Evolutionary conservation across 2,888 invertebrate species (phyloP), one percentile per base, ranked within the genome.

Genomic region (Piscicola geometra): DNA sequence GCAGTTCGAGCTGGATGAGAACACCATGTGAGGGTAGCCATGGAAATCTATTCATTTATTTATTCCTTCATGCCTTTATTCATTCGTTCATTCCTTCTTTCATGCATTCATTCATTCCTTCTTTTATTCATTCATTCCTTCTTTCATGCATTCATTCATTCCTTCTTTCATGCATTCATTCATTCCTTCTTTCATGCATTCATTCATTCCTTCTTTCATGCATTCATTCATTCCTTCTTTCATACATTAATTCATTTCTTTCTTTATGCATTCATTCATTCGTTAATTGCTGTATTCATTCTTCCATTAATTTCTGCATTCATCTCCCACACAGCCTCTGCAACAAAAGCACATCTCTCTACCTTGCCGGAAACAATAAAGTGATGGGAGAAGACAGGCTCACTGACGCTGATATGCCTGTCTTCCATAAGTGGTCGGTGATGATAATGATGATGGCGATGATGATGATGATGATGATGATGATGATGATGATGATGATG

Each of bases 401-500:
- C 33, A 36, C 64, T 15, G 64, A 74, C 64, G 50, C n/a, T 12
- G 71, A 71, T 71, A 41, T 41, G 1, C 28, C 41, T 0, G 71
- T 71, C 18, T 71, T 71, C 28, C 50, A 28, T 12, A 47, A 28
- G 28, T 66, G 74, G 66, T 35, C 28, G 15, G 25, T 41, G 41
- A 41, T 75, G 67, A 75, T 67, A 47, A 75, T 67, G 66, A 75
- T 75, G 47, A 36, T 75, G 41, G 67, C 25, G 5, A 75, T 47
- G 71, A 75, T 72, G 75, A 73, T 50, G 71, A 73, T 47, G 50
- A 30, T 71, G 75, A 75, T 47, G 71, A 9, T 71, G 71, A 75
- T 47, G 3, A 74, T 74, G 70, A 75, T 52, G 64, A 75, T 47
- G 33, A 21, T 74, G 71, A 74, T 75, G 71, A 73, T 50, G 75